Percentiles rank a stretch among this genome's conserved stretches.
These are phyloP conservation scores for Hypotaenidia okinawae DNA, from an alignment of 2,797 vertebrate species.

Conservation along the genomic window DNA sequence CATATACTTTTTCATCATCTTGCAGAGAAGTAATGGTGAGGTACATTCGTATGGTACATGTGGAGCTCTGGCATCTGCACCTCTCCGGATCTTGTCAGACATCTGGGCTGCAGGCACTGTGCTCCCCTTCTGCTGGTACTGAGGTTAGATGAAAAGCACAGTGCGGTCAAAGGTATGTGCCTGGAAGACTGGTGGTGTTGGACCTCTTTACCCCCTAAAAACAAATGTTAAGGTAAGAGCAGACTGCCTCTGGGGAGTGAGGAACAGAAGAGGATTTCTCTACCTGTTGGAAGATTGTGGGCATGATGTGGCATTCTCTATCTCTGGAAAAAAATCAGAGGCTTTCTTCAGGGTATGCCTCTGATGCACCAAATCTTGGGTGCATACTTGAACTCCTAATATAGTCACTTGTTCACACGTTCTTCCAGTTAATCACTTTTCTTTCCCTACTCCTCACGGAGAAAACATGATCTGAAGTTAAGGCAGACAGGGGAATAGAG, in stretches of 20 bases:
- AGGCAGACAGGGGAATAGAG: background rate
- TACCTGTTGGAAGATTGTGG: background rate
- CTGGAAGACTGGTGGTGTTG: background rate
- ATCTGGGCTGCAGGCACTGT: background rate
- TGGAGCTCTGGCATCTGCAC: background rate
- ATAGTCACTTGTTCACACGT: background rate
- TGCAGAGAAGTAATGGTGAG: background rate
- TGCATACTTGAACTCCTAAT: background rate
- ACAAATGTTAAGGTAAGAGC: background rate
- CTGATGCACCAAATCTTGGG: background rate
- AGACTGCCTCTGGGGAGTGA: background rate
- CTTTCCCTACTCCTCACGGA: background rate
- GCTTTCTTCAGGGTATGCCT: background rate
- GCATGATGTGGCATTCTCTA: background rate
- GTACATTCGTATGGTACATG: rapidly evolving
- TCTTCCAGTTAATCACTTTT: background rate
- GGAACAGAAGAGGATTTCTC: background rate
- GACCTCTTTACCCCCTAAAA: background rate
- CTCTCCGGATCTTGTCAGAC: background rate
- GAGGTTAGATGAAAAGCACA: background rate
- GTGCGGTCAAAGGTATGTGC: background rate
- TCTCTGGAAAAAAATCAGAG: background rate
- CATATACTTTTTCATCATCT: background rate
- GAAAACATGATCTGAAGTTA: constrained; percentile 16
- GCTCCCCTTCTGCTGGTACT: background rate